These are phyloP conservation scores for Sceloporus undulatus DNA, from an alignment of 2,113 vertebrate genomes.

Conservation along the genomic window DNA sequence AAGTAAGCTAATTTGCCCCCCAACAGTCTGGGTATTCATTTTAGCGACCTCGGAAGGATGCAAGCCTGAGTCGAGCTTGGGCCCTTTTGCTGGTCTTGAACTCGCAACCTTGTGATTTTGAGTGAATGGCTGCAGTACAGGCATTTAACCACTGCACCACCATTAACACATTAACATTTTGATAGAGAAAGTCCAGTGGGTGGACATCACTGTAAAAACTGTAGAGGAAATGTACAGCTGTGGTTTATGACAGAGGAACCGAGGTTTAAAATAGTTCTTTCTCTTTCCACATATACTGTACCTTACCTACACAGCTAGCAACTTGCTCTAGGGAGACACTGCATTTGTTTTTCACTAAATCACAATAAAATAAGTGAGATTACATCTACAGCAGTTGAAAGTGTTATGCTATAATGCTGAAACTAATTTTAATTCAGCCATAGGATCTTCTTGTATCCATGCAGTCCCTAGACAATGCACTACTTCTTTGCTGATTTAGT, in stretches of 20 bases:
- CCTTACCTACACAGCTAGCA: slow-evolving; percentile 4
- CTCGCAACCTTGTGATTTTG: too few relatives aligned
- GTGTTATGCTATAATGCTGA: background rate
- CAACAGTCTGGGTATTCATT: too few relatives aligned
- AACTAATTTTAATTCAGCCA: slow-evolving; percentile 9
- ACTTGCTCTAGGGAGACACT: background rate
- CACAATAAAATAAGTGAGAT: background rate
- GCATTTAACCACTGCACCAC: too few relatives aligned
- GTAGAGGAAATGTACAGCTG: background rate
- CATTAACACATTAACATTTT: background rate
- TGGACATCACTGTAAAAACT: background rate
- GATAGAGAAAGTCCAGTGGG: background rate
- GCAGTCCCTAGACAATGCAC: background rate
- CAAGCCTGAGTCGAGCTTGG: too few relatives aligned
- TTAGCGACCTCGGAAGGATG: too few relatives aligned
- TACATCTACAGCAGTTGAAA: background rate
- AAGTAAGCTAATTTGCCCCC: too few relatives aligned
- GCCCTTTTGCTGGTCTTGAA: too few relatives aligned
- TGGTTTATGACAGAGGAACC: background rate
- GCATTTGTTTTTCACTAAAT: background rate
- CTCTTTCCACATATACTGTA: background rate
- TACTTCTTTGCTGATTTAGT: background rate
- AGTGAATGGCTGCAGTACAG: too few relatives aligned
- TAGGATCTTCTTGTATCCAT: background rate
- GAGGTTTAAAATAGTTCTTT: background rate